Evolutionary conservation across 2,888 invertebrate genomes (phyloP).

Genomic region (Drosophila infuscata): DNA sequence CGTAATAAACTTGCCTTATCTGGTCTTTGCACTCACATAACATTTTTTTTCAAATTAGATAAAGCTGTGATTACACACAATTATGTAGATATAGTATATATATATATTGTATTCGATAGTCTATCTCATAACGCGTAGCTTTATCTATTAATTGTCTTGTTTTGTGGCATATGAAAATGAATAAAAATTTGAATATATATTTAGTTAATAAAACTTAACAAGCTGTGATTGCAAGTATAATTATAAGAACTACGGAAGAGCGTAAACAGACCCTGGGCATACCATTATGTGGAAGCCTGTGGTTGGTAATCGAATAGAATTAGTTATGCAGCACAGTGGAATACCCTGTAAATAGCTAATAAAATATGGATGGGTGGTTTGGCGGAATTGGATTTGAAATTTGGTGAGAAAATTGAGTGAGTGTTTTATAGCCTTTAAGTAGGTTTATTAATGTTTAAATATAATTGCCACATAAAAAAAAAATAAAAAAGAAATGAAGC

Average conservation of each 20-base stretch:
- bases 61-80: constrained; percentile 23
- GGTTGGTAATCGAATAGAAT: background rate
- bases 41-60: constrained; percentile 46
- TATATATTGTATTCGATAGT: constrained; percentile 31
- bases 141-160: constrained; percentile 51
- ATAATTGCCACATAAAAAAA: too few species aligned
- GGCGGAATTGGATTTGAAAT: background rate
- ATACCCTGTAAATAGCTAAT: background rate
- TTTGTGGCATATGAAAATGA: constrained; percentile 14
- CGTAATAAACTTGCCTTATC: constrained; percentile 49
- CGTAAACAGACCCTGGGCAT: too few species aligned
- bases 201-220: background rate
- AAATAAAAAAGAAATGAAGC: background rate
- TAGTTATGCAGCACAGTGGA: background rate
- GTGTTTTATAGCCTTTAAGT: too few species aligned
- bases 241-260: background rate
- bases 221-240: background rate
- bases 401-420: background rate
- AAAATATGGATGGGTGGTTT: background rate
- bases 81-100: background rate
- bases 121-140: constrained; percentile 20
- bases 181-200: background rate
- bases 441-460: too few species aligned
- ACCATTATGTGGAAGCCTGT: background rate
- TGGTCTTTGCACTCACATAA: constrained; percentile 40